Evolutionary conservation across 2,888 invertebrate species (phyloP).

Genomic region (Mythimna pallens): DNA sequence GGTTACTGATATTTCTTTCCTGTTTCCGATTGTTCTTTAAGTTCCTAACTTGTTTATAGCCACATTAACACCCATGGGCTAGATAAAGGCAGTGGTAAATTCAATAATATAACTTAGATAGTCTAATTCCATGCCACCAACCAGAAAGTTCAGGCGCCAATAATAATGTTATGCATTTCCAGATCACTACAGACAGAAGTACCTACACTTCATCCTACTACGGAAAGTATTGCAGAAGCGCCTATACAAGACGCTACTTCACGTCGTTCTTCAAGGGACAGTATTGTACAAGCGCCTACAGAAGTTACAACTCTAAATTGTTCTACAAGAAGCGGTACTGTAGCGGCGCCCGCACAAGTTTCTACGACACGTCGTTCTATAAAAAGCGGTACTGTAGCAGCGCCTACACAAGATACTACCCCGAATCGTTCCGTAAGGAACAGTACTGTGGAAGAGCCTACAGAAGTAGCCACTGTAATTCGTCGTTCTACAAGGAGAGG

Average conservation of each 20-base stretch:
- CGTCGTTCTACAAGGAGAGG: neutral
- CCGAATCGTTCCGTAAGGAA: neutral
- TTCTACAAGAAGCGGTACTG: neutral
- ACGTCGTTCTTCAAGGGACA: neutral
- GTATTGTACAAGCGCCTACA: neutral
- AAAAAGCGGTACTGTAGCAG: neutral
- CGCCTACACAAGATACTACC: neutral
- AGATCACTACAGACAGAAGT: conserved; percentile 20
- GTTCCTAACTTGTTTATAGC: neutral
- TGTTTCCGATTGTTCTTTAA: neutral
- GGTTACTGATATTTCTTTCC: neutral
- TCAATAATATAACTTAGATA: neutral
- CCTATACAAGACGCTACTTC: neutral
- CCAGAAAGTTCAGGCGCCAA: neutral
- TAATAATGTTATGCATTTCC: conserved; percentile 13
- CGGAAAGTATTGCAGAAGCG: neutral
- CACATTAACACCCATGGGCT: neutral
- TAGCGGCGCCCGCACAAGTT: neutral
- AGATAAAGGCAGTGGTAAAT: neutral
- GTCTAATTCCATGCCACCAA: neutral
- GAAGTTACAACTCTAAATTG: neutral
- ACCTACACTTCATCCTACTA: neutral
- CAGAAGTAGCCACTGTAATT: neutral
- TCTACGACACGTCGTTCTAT: neutral
- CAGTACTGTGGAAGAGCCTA: neutral